Evolutionary conservation across 1,140 invertebrate genomes (phyloP), one percentile per base, ranked within the genome.

Genomic region (Uloborus diversus): DNA sequence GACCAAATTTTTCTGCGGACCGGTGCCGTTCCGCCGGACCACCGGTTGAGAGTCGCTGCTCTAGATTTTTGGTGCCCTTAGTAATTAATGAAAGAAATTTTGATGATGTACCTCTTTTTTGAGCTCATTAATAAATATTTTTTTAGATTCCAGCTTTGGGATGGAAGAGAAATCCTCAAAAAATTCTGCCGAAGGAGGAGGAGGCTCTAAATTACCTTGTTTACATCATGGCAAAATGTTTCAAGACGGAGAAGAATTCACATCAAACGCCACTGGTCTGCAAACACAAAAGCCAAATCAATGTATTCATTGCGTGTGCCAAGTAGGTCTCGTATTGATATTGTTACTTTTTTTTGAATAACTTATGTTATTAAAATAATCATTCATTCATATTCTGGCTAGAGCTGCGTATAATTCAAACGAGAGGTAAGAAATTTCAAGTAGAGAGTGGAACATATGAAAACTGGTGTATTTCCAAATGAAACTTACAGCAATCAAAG

Each of bases 291-390:
- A 78, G 14, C 56, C 76, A 9, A 83, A 84, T 73, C 84, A 85
- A 56, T 85, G 84, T 47, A 83, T 84, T 79, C 84, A 84, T 32
- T 85, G 84, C 61, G 68, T 79, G 14, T 85, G 84, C 71, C 81
- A 84, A 79, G 84, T 84, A 82, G 73, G 66, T 56, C 30, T 49
- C n/a, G 11, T 20, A 17, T 14, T 30, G 27, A 7, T 57, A 27
- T 1, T 20, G 28, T 7, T 13, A 27, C 13, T 57, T 2, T 9
- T 23, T 9, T n/a, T 35, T 51, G 17, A 14, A 14, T 69, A n/a
- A 20, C 23, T 7, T n/a, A n/a, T n/a, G n/a, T n/a, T n/a, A n/a
- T n/a, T n/a, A n/a, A n/a, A n/a, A n/a, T n/a, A n/a, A n/a, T n/a
- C n/a, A n/a, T n/a, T n/a, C n/a, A n/a, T n/a, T n/a, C n/a, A n/a